Evolutionary conservation across 2,113 vertebrate genomes (phyloP).

Genomic region (Solenodon paradoxus): DNA sequence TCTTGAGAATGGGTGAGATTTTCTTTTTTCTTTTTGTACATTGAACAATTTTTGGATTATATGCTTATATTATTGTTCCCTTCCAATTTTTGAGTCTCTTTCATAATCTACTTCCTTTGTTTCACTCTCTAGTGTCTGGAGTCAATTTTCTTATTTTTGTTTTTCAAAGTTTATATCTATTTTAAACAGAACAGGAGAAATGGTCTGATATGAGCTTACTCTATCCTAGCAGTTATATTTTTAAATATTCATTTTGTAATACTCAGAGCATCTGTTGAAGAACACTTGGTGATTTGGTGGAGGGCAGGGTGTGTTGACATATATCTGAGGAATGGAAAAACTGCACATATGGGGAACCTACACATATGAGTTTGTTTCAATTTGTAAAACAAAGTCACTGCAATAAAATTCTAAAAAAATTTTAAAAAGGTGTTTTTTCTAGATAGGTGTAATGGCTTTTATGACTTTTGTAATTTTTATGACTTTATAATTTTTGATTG

Average conservation of each 20-base stretch:
- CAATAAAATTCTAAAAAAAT: too few relatives aligned
- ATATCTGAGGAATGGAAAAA: too few relatives aligned
- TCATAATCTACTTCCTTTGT: not conserved
- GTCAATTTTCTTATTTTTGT: not conserved
- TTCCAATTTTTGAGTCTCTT: not conserved
- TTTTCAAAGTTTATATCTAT: not conserved
- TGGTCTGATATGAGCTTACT: not conserved
- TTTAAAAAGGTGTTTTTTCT: not conserved
- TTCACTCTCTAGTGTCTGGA: not conserved
- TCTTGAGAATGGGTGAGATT: not conserved
- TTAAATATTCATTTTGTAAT: not conserved
- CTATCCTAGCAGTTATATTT: not conserved
- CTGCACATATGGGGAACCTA: too few relatives aligned
- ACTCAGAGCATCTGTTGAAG: not conserved
- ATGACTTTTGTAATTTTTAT: not conserved
- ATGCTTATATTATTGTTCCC: not conserved
- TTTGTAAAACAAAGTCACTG: too few relatives aligned
- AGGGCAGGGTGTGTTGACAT: too few relatives aligned
- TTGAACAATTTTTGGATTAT: not conserved
- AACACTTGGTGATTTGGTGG: too few relatives aligned
- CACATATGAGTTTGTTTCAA: too few relatives aligned
- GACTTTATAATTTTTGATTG: not conserved
- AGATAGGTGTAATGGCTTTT: not conserved
- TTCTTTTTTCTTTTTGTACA: not conserved
- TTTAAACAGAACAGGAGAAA: not conserved